Evolutionary conservation across 2,888 invertebrate genomes (phyloP), one percentile per base, ranked within the genome.

Genomic region (Linnaemya vulpina): DNA sequence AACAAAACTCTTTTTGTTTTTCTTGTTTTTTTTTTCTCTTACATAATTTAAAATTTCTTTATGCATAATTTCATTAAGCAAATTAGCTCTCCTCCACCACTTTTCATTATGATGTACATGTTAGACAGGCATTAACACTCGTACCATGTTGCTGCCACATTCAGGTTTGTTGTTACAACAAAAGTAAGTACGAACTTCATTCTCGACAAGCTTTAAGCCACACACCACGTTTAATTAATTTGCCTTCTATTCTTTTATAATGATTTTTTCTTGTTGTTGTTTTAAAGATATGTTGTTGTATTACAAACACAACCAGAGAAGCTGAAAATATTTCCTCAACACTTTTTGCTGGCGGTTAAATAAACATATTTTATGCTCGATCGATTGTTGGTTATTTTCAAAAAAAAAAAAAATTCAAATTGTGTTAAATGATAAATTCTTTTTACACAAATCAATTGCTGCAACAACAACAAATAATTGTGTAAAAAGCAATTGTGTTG

Each of bases 351-450:
- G 17, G 5, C 46, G 22, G 7, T 22, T 62, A 68, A 40, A 62
- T 73, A 83, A 73, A 77, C 67, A 78, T 60, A 55, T 68, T 49
- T n/a, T 65, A 30, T 65, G 11, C 55, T 73, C 51, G 17, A 40
- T 73, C 51, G 17, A 40, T 63, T 68, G 13, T 62, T 63, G 17
- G 15, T n/a, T 51, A 62, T 60, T 75, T 68, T 25, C 7, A 35
- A 49, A n/a, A n/a, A n/a, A n/a, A n/a, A n/a, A n/a, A n/a, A n/a
- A n/a, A 65, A 49, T 38, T 67, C 15, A 22, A 76, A 71, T 58
- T 80, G 85, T 85, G 85, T 85, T 78, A 85, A 82, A 78, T 85
- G 85, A 85, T 85, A 46, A 79, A 79, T 85, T 85, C 85, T 38
- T 75, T 85, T 85, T 79, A 85, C 85, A 82, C 85, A 76, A 85